Evolutionary conservation across 2,888 invertebrate genomes (phyloP), one percentile per base, ranked within the genome.

Genomic region (Troides aeacus): DNA sequence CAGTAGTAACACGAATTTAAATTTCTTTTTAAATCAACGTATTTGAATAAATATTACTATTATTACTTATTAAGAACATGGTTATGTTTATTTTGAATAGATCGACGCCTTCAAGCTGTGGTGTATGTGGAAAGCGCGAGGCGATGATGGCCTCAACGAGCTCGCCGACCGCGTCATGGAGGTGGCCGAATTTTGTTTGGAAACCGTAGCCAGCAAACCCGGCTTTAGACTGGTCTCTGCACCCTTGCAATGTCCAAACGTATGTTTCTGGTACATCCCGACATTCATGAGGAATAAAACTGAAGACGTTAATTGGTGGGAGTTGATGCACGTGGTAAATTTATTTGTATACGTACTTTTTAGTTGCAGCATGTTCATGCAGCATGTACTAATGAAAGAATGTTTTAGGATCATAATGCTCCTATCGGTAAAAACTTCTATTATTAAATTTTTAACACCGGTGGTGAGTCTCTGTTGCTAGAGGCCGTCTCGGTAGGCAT

Each of bases 71-170:
- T 46, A 12, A 46, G 46, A 46, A 46, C 46, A 46, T 12, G 15
- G 12, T 15, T 1, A 46, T 12, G 4, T 12, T 46, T 4, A 12
- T 2, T 46, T 46, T 46, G 15, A 12, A 46, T 79, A 94, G 94
- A 94, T 97, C 67, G 98, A 99, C 84, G 95, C 97, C 1, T 96
- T 98, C 82, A 99, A 99, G 86, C 93, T 98, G 8, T 99, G 98
- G 98, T 86, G 97, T 74, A 97, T 97, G 96, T 97, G 98, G 95
- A 96, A 97, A 81, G 96, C 97, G 0, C 93, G 96, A 0, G 97
- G 97, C 0, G 94, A 94, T 63, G 79, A 79, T 0, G 95, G 95
- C 0, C 90, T 96, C 1, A 89, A 89, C 62, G 76, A 80, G 0
- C 88, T 95, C 0, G 93, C 96, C 0, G 95, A 97, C 75, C 93